Conservation (phyloP, 2,888 invertebrate species). For the Lasioglossum leucozonium region DNA sequence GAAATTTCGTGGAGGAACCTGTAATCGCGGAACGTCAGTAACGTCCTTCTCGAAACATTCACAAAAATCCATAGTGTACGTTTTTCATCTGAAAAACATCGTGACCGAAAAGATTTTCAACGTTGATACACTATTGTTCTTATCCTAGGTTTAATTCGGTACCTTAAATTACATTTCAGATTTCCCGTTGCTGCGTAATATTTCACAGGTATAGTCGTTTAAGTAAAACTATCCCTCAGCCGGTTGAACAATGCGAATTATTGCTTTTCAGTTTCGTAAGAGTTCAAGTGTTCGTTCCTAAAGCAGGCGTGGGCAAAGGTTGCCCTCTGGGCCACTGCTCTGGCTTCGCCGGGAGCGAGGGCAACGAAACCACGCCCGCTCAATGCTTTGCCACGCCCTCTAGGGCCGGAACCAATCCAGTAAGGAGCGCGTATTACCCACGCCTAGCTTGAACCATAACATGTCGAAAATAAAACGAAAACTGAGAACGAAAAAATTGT, state of each 20-base stretch:
- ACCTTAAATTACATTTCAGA: background rate
- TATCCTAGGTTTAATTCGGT: background rate
- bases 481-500: background rate
- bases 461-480: background rate
- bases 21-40: conserved; percentile 2
- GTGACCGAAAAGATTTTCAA: conserved; percentile 14
- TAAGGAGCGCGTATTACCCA: background rate
- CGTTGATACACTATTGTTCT: conserved; percentile 12
- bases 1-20: conserved; percentile 30
- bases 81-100: background rate
- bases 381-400: background rate
- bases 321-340: background rate
- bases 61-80: background rate
- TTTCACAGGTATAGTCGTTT: background rate
- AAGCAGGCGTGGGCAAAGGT: background rate
- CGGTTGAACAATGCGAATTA: background rate
- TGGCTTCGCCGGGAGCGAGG: background rate
- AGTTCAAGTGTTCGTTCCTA: background rate
- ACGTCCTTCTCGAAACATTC: background rate
- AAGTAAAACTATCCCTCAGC: background rate
- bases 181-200: background rate
- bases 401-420: background rate
- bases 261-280: conserved; percentile 16
- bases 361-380: background rate
- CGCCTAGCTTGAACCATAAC: background rate